Evolutionary conservation across 2,113 vertebrate genomes (phyloP).

Genomic region (Lophochroa leadbeateri): DNA sequence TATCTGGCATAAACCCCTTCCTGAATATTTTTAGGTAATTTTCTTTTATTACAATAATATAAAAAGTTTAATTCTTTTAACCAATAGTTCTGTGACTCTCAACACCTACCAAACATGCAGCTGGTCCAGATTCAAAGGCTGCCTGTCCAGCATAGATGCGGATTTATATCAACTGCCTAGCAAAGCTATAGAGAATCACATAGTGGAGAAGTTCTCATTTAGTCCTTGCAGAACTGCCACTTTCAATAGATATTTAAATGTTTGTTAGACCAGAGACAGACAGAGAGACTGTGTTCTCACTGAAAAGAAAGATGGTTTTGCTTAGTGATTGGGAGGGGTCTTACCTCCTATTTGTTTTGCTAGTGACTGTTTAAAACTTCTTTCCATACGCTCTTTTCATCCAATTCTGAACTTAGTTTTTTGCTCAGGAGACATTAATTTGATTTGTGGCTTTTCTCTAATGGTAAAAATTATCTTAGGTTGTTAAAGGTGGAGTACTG

Average conservation of each 20-base stretch:
- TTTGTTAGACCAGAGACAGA: background rate
- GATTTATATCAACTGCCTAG: background rate
- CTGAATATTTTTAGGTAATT: background rate
- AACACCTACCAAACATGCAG: background rate
- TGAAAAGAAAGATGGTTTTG: fast-evolving
- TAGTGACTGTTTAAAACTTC: background rate
- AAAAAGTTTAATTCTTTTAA: background rate
- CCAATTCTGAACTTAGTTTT: background rate
- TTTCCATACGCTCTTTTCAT: background rate
- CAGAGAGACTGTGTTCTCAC: background rate
- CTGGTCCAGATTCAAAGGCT: background rate
- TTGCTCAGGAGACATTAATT: background rate
- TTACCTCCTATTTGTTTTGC: background rate
- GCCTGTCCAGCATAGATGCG: background rate
- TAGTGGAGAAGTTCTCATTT: background rate
- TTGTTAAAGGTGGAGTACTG: background rate
- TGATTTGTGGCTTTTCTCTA: background rate
- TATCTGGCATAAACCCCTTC: background rate
- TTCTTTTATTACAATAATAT: background rate
- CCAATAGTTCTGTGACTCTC: background rate
- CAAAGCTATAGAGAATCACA: background rate
- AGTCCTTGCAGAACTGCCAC: background rate
- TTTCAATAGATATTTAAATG: background rate
- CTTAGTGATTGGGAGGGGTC: background rate
- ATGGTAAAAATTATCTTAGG: background rate